phyloP scores from a whole-genome alignment of 2,113 vertebrate genomes.

The Chinchilla lanigera region DNA sequence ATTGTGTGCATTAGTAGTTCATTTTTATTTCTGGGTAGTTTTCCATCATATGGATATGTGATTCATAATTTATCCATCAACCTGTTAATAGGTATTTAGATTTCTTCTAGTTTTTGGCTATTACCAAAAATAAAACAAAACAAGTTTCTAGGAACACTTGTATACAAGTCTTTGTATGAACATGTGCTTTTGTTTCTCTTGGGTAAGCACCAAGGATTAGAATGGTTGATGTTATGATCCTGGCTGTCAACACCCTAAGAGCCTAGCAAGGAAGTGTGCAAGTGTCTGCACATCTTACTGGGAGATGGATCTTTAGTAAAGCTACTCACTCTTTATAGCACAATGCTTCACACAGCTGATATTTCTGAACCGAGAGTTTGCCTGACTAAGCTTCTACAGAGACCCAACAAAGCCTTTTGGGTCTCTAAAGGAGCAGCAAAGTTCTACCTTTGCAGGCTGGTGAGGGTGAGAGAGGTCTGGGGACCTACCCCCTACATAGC shows the following conservation, averaged over 20 bases:
- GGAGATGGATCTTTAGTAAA: neutral
- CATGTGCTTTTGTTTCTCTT: neutral
- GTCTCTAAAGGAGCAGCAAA: neutral
- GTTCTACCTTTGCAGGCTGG: neutral
- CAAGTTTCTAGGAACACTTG: neutral
- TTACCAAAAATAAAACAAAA: neutral
- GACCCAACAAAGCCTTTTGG: neutral
- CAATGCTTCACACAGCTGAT: neutral
- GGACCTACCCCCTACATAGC: neutral
- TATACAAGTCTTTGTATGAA: neutral
- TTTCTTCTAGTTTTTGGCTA: neutral
- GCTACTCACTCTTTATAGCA: neutral
- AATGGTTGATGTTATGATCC: neutral
- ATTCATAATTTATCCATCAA: neutral
- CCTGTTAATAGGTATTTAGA: neutral
- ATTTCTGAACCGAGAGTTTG: neutral
- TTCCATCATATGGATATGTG: neutral
- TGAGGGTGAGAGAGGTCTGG: neutral
- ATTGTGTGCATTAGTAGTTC: neutral
- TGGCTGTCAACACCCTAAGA: neutral
- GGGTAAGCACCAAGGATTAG: neutral
- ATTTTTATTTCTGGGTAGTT: neutral
- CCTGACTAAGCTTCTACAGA: neutral
- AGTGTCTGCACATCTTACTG: neutral
- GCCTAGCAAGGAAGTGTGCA: neutral